A percentile compares a stretch with the other conserved stretches of the same genome.
phyloP scores from a whole-genome alignment of 2,113 vertebrate genomes.

The Neolamprologus tretocephalus region DNA sequence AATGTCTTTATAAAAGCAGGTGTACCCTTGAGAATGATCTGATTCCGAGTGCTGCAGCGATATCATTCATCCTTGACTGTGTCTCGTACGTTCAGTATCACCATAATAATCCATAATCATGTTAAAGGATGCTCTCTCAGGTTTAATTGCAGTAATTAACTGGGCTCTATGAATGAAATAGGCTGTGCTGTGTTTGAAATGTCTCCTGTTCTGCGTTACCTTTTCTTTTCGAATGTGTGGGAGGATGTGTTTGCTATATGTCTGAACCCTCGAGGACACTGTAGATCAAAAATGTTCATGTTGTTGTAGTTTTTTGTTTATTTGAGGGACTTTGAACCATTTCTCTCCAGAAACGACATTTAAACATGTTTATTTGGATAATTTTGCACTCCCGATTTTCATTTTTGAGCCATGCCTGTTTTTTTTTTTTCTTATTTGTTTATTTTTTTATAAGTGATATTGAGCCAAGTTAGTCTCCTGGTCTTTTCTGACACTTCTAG shows the following conservation, averaged over 20 bases:
- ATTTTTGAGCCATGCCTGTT: background rate
- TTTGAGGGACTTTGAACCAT: background rate
- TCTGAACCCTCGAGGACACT: background rate
- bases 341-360: background rate
- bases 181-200: background rate
- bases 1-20: background rate
- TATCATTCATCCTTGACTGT: background rate
- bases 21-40: background rate
- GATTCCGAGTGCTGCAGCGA: background rate
- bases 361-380: background rate
- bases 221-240: background rate
- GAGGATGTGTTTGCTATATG: background rate
- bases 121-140: background rate
- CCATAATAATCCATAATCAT: background rate
- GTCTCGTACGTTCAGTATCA: background rate
- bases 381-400: background rate
- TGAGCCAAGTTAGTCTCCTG: background rate
- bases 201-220: background rate
- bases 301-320: background rate
- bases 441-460: background rate
- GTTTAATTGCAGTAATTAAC: background rate
- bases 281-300: background rate
- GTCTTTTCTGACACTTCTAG: background rate
- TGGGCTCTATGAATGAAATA: background rate
- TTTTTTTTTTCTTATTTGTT: rapidly evolving